Percentiles rank a stretch among this genome's conserved stretches.
Evolutionary conservation across 1,140 invertebrate species (phyloP).

Genomic region (Leptonema lineaticorne): DNA sequence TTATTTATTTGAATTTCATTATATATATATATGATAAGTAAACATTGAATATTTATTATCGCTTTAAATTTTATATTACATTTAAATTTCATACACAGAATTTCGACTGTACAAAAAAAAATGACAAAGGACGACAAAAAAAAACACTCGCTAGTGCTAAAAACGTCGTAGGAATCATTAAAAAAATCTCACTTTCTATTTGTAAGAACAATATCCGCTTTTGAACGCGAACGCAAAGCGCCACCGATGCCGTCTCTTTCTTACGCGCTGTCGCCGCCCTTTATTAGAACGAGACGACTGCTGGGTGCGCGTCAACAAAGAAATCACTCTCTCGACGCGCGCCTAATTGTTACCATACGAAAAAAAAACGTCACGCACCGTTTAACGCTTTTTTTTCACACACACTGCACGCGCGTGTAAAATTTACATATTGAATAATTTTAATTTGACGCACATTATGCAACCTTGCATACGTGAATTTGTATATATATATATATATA

Average conservation of each 20-base stretch:
- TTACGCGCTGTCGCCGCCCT: not conserved
- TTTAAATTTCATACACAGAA: too few relatives aligned
- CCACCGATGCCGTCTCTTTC: not conserved
- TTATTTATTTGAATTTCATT: too few relatives aligned
- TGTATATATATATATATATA: too few relatives aligned
- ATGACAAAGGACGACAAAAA: not conserved
- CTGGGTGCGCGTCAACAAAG: slow-evolving; percentile 3
- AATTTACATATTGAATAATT: not conserved
- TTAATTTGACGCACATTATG: not conserved
- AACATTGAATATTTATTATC: too few relatives aligned
- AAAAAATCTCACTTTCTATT: slow-evolving; percentile 42
- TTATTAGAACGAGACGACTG: not conserved
- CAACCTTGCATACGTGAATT: too few relatives aligned
- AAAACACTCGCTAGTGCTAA: not conserved
- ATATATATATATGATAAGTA: too few relatives aligned
- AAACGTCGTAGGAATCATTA: slow-evolving; percentile 32
- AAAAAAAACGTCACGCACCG: slow-evolving; percentile 9
- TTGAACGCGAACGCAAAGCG: slow-evolving; percentile 9
- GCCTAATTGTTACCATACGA: slow-evolving; percentile 18
- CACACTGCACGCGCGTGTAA: not conserved
- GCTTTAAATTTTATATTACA: too few relatives aligned
- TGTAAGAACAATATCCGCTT: slow-evolving; percentile 30
- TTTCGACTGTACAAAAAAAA: not conserved
- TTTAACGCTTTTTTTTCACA: not conserved
- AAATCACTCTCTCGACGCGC: slow-evolving; percentile 36